Evolutionary conservation across 2,113 vertebrate species (phyloP).

Genomic region (Phylloscopus whistleri): DNA sequence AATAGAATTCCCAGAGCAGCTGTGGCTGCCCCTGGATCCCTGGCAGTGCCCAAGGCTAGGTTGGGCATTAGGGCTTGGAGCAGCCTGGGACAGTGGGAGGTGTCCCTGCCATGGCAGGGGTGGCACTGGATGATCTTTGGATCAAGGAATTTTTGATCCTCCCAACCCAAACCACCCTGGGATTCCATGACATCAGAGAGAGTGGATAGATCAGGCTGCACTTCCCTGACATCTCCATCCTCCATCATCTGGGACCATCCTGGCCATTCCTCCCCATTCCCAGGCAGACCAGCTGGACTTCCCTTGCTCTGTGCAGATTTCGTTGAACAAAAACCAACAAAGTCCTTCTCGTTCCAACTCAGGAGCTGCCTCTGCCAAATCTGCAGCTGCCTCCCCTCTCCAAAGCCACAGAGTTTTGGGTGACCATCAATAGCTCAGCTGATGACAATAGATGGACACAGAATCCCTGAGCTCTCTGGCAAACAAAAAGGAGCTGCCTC

Average conservation of each 20-base stretch:
- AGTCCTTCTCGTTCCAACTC: neutral
- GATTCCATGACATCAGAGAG: neutral
- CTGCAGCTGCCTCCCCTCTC: neutral
- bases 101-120: neutral
- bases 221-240: neutral
- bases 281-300: neutral
- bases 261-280: neutral
- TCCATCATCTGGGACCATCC: neutral
- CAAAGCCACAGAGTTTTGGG: slow-evolving; percentile 3
- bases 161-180: neutral
- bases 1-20: neutral
- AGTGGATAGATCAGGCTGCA: neutral
- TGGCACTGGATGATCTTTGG: rapidly evolving
- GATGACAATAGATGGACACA: slow-evolving; percentile 12
- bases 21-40: neutral
- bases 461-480: slow-evolving; percentile 29
- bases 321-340: neutral
- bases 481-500: slow-evolving; percentile 19
- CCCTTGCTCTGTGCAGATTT: neutral
- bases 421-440: neutral
- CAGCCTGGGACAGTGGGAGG: neutral
- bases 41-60: neutral
- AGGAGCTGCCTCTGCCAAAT: neutral
- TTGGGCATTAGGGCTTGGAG: neutral
- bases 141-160: neutral